Percentiles rank a stretch among this genome's conserved stretches.
Evolutionary conservation across 2,888 invertebrate genomes (phyloP).

Genomic region (Diaprepes abbreviatus): DNA sequence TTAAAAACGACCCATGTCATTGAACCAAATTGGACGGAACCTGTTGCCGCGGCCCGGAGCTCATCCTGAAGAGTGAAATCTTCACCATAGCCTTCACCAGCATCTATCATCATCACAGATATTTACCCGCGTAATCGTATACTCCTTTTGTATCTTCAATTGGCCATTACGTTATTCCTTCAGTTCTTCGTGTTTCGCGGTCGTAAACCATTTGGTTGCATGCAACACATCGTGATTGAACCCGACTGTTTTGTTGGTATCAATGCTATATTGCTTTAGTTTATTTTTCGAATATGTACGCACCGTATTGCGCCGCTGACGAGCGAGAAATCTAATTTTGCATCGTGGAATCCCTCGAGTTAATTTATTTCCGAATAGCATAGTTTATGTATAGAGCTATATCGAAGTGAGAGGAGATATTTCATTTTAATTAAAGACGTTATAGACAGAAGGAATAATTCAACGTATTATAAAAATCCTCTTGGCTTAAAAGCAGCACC

Average conservation of each 20-base stretch:
- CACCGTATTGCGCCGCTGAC: conserved; percentile 25
- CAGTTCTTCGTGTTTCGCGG: conserved; percentile 22
- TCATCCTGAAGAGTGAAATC: conserved; percentile 50
- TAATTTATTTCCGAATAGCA: neutral
- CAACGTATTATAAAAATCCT: conserved; percentile 37
- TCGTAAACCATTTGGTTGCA: conserved; percentile 38
- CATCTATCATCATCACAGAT: conserved; percentile 63
- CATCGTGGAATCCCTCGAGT: neutral
- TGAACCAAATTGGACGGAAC: conserved; percentile 63
- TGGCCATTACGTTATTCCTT: conserved; percentile 37
- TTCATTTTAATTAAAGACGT: conserved; percentile 41
- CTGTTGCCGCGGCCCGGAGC: conserved; percentile 54
- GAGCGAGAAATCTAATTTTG: conserved; percentile 16
- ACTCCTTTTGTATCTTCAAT: conserved; percentile 53
- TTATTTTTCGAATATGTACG: conserved; percentile 42
- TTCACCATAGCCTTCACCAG: conserved; percentile 55
- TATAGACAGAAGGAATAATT: conserved; percentile 40
- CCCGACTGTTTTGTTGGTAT: conserved; percentile 51
- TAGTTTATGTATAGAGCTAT: neutral
- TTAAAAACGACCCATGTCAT: conserved; percentile 57
- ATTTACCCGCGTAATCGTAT: conserved; percentile 62
- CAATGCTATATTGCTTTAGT: conserved; percentile 54
- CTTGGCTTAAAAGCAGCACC: conserved; percentile 33
- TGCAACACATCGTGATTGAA: conserved; percentile 56
- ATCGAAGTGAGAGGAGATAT: conserved; percentile 4